phyloP scores from a whole-genome alignment of 2,113 vertebrate species.

The Silurus glanis region DNA sequence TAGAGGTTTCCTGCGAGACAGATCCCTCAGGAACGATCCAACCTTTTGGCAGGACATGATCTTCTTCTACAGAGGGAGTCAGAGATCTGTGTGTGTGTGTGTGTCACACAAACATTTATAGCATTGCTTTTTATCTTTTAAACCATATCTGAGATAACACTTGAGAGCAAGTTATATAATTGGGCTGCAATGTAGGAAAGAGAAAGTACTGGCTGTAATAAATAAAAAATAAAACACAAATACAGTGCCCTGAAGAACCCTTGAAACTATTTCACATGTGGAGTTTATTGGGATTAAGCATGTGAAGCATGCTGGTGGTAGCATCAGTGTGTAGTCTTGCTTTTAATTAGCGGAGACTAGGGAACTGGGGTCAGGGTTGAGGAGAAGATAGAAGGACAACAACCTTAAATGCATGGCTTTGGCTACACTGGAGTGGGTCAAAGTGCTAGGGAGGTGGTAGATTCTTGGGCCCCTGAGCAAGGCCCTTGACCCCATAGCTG shows the following conservation, averaged over 20 bases:
- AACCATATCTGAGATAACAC: not conserved
- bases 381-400: not conserved
- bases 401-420: not conserved
- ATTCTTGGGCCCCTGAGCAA: no score
- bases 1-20: slow-evolving; percentile 75
- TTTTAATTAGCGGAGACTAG: not conserved
- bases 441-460: not conserved
- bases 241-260: not conserved
- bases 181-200: not conserved
- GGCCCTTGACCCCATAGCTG: no score
- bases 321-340: not conserved
- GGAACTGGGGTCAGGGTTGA: not conserved
- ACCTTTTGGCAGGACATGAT: slow-evolving; percentile 56
- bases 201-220: not conserved
- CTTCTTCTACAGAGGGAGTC: not conserved
- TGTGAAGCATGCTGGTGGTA: not conserved
- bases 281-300: not conserved
- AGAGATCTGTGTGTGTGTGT: not conserved
- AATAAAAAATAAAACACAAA: not conserved
- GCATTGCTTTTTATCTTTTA: not conserved
- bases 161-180: not conserved
- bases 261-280: not conserved
- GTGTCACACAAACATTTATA: not conserved
- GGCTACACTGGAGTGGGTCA: not conserved
- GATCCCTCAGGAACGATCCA: slow-evolving; percentile 57